A percentile compares a stretch with the other conserved stretches of the same genome.
These are phyloP conservation scores for Synergus japonicus DNA, from an alignment of 2,888 invertebrate genomes.

Conservation along the genomic window DNA sequence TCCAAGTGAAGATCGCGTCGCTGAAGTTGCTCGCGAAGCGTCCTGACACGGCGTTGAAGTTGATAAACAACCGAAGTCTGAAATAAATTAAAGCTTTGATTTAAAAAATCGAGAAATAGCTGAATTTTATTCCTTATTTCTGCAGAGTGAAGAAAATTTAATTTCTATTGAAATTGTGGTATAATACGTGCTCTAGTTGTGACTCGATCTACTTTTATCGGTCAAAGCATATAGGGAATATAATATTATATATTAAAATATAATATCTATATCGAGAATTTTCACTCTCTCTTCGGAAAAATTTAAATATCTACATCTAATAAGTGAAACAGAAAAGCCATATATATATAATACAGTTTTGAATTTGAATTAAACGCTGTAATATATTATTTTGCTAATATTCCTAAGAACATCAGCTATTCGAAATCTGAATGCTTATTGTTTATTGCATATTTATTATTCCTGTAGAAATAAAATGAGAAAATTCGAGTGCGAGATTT, in stretches of 20 bases:
- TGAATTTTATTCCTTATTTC: background rate
- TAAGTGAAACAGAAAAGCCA: background rate
- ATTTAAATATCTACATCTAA: background rate
- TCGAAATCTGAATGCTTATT: too few relatives aligned
- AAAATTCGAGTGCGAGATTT: constrained; percentile 12
- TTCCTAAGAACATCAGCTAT: background rate
- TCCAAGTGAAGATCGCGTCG: constrained; percentile 95
- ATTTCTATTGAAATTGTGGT: background rate
- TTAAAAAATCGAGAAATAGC: background rate
- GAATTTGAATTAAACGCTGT: constrained; percentile 16
- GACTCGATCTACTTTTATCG: constrained; percentile 1
- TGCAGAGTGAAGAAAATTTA: background rate
- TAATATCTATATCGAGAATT: background rate
- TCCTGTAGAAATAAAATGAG: background rate
- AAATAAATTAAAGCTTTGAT: constrained; percentile 52
- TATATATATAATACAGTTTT: background rate
- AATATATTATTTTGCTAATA: constrained; percentile 32
- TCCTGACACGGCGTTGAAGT: constrained; percentile 91
- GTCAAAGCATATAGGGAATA: background rate
- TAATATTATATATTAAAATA: background rate
- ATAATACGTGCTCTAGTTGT: background rate
- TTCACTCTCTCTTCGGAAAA: background rate
- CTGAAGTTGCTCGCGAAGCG: constrained; percentile 92
- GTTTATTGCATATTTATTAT: constrained; percentile 24
- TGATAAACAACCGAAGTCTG: constrained; percentile 93